Evolutionary conservation across 2,113 vertebrate species (phyloP), one percentile per base, ranked within the genome.

Genomic region (Nycticorax nycticorax): DNA sequence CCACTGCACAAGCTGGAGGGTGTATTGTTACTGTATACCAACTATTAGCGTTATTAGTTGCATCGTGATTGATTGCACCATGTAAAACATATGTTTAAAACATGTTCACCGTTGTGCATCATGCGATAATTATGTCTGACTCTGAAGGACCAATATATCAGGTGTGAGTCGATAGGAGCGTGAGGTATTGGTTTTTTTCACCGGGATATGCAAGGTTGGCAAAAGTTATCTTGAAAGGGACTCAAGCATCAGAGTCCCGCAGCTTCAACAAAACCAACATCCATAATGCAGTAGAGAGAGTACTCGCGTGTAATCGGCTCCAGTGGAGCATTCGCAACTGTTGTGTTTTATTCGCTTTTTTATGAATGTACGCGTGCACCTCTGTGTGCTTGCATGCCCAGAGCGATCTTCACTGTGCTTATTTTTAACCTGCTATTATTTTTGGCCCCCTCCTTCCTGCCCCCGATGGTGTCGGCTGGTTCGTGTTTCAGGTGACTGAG

Each of bases 11-110:
- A 55, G 88, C 91, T 60, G 41, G 30, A 20, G 63, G 18, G 53
- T 88, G 23, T 73, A 23, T 66, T 81, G 85, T 75, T 92, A 12
- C 69, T 41, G 43, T 39, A 37, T 71, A 67, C 32, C 68, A 27
- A 11, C 48, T 52, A 62, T 77, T 94, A 89, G 89, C 57, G 0
- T 33, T 35, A 74, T 84, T 80, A 43, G 68, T 92, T 95, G 68
- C 60, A 8, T 69, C 2, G 6, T 47, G 94, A 92, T 84, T 86
- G 88, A 96, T 91, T 88, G 82, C 26, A 33, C 21, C 59, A 14
- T 92, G 92, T 97, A 96, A 97, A 98, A 96, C 94, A 95, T 91
- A 83, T 91, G 96, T 94, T 96, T 85, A 55, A 96, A 96, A 86
- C 91, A 93, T 80, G 73, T 86, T 96, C 76, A n/a, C 67, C 10